A percentile compares a stretch with the other conserved stretches of the same genome.
Evolutionary conservation across 1,140 invertebrate genomes (phyloP).

Genomic region (Pseudomyrmex flavicornis): DNA sequence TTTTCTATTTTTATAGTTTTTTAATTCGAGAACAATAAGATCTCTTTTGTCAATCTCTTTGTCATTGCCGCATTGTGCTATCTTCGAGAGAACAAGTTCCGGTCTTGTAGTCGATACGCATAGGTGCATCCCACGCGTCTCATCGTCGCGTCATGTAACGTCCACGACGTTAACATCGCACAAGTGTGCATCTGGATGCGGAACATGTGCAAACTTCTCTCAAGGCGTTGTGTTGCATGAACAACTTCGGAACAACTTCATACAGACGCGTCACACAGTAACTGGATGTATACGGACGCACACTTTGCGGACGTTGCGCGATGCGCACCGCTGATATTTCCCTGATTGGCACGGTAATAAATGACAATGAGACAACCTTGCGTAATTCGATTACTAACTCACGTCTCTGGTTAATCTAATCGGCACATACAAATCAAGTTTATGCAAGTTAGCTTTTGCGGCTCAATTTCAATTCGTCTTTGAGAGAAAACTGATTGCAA

Average conservation of each 20-base stretch:
- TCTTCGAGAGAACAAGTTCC: not conserved
- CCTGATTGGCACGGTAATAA: constrained; percentile 35
- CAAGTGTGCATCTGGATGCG: constrained; percentile 31
- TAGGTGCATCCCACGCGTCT: constrained; percentile 1
- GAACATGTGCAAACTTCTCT: constrained; percentile 53
- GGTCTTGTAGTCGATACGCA: constrained; percentile 10
- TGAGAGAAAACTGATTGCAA: not conserved
- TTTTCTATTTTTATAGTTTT: no score
- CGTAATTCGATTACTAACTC: constrained; percentile 14
- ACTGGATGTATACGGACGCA: constrained; percentile 1
- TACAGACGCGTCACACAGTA: constrained; percentile 10
- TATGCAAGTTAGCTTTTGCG: no score
- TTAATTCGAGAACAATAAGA: no score
- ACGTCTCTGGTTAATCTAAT: no score
- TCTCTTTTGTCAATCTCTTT: no score
- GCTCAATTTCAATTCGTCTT: not conserved
- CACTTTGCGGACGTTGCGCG: constrained; percentile 34
- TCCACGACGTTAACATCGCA: constrained; percentile 30
- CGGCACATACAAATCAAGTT: no score
- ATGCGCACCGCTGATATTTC: constrained; percentile 7
- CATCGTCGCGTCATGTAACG: constrained; percentile 32
- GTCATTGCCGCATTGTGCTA: no score
- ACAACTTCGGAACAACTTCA: constrained; percentile 37
- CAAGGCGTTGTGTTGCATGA: constrained; percentile 15
- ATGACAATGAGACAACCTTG: constrained; percentile 11